Evolutionary conservation across 2,113 vertebrate species (phyloP), one percentile per base, ranked within the genome.

Genomic region (Machaerirhynchus nigripectus): DNA sequence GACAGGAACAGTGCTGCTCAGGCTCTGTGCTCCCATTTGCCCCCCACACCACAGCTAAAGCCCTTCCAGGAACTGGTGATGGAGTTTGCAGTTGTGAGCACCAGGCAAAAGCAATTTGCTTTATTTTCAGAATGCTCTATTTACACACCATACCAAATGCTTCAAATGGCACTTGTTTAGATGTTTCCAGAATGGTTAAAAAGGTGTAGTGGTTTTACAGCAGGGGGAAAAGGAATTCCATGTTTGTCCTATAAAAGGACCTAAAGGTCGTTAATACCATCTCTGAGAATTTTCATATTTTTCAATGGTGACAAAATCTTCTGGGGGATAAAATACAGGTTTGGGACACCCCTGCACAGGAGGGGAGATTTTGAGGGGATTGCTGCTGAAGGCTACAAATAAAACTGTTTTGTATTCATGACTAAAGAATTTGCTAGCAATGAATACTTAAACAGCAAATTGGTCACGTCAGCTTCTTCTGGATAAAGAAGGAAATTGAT

Each of bases 281-380:
- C 13, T 67, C 20, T 16, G 76, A 33, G 49, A n/a, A 64, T 70
- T 28, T 64, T 73, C 28, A 17, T 13, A 7, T 67, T 65, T 67
- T 63, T 61, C 46, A 50, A 7, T 0, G 8, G 4, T 15, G 24
- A n/a, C 4, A 21, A 5, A 47, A 23, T 30, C 35, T 44, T 4
- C 4, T 59, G 27, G 42, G 10, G 15, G 6, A 16, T 7, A 50
- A 67, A 75, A 70, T 21, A 15, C 6, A 42, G 8, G 4, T 42
- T 61, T 80, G 23, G 7, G 14, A 61, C 11, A n/a, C 2, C 4
- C 6, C 3, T 78, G 27, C 1, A 0, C 5, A 20, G 37, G 61
- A 80, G 53, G 7, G 7, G 6, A 73, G 20, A 49, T 86, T 86
- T 76, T 60, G 19, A 79, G 16, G 10, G 5, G 46, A 28, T 69